These are phyloP conservation scores for Drosophila peninsularis DNA, from an alignment of 2,888 invertebrate species.

Conservation along the genomic window DNA sequence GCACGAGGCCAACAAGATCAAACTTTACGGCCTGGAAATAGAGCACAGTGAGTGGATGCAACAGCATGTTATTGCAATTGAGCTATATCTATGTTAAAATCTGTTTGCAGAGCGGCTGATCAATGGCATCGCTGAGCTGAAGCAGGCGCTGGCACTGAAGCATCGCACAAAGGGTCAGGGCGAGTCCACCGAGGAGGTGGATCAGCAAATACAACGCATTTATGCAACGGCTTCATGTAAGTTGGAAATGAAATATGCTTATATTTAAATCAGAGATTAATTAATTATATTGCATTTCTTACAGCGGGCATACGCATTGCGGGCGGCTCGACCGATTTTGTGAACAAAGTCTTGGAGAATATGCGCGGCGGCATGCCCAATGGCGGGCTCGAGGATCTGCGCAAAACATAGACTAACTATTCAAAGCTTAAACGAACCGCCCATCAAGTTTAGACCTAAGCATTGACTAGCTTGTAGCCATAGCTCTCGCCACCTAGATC, in stretches of 20 bases:
- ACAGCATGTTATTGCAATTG: too few species aligned
- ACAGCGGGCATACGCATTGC: conserved; percentile 92
- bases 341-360: conserved; percentile 95
- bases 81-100: background rate
- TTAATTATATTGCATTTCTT: background rate
- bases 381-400: conserved; percentile 91
- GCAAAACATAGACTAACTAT: conserved; percentile 79
- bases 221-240: conserved; percentile 81
- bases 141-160: conserved; percentile 90
- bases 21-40: conserved; percentile 95
- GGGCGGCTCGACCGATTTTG: conserved; percentile 96
- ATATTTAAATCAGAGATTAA: background rate
- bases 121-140: conserved; percentile 91
- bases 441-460: conserved; percentile 68
- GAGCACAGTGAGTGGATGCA: conserved; percentile 93
- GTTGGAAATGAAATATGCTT: conserved; percentile 13
- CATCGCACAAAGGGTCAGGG: conserved; percentile 82
- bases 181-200: conserved; percentile 87
- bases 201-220: conserved; percentile 89
- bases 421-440: conserved; percentile 60
- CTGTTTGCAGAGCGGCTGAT: conserved; percentile 89
- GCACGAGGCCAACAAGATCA: conserved; percentile 99
- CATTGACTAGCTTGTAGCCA: conserved; percentile 34
- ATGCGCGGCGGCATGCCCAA: conserved; percentile 91
- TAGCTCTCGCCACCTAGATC: conserved; percentile 17